These are phyloP conservation scores for Muscidifurax raptorellus DNA, from an alignment of 1,140 invertebrate genomes.

Conservation along the genomic window DNA sequence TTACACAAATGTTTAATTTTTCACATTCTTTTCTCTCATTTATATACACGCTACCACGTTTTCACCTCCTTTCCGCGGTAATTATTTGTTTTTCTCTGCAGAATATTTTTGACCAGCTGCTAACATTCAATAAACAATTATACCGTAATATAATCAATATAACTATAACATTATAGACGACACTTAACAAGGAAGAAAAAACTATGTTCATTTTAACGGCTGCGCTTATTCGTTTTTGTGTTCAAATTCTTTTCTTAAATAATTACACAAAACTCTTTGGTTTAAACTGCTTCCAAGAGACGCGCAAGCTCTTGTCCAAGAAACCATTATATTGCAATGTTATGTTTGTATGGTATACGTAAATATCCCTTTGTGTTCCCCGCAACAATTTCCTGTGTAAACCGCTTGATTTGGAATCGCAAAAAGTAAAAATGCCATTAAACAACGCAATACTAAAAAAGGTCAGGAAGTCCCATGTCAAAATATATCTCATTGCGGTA, in stretches of 20 bases:
- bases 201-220: not conserved
- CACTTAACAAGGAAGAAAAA: slow-evolving; percentile 2
- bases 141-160: not conserved
- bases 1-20: not conserved
- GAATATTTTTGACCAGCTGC: not conserved
- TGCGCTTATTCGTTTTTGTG: no score
- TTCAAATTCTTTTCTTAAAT: not conserved
- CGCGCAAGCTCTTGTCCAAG: no score
- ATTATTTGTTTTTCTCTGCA: not conserved
- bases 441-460: not conserved
- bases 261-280: slow-evolving; percentile 37
- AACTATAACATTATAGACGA: not conserved
- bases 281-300: slow-evolving; percentile 4
- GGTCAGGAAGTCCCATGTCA: not conserved
- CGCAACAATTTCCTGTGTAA: no score
- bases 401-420: no score
- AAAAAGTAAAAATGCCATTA: no score
- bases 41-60: not conserved
- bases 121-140: not conserved
- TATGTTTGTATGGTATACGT: no score
- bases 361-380: no score
- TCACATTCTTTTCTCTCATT: not conserved
- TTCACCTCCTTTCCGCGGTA: no score
- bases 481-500: not conserved
- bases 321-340: no score